A percentile compares a stretch with the other conserved stretches of the same genome.
These are phyloP conservation scores for Egretta garzetta DNA, from an alignment of 2,113 vertebrate species.

Conservation along the genomic window DNA sequence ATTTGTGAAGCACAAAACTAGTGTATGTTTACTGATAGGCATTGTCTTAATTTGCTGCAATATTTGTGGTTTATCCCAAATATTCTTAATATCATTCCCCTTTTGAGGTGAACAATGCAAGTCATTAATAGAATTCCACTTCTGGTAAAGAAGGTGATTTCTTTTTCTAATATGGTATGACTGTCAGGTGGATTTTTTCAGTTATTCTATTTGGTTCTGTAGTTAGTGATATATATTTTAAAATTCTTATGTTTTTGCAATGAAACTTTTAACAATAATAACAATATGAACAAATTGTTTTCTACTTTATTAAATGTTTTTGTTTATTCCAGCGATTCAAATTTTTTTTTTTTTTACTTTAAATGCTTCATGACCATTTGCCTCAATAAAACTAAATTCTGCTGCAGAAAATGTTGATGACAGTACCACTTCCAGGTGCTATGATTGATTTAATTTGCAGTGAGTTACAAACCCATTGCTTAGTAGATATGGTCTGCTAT, in stretches of 20 bases:
- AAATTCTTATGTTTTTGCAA: not conserved
- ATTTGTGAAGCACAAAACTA: not conserved
- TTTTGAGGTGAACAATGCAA: not conserved
- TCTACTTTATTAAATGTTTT: not conserved
- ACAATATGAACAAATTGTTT: not conserved
- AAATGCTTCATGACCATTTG: not conserved
- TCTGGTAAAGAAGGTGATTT: not conserved
- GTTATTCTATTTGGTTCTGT: not conserved
- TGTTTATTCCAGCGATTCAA: not conserved
- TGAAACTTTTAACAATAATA: not conserved
- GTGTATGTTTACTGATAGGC: not conserved
- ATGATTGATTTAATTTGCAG: not conserved
- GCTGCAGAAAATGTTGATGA: not conserved
- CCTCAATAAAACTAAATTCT: not conserved
- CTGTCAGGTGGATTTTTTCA: not conserved
- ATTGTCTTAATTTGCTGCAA: not conserved
- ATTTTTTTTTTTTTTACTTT: not conserved
- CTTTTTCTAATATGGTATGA: not conserved
- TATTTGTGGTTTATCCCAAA: not conserved
- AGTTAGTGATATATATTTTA: not conserved
- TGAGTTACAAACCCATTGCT: not conserved
- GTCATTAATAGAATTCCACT: not conserved
- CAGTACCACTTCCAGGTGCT: not conserved
- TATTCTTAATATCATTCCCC: not conserved
- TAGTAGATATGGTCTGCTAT: not conserved